Evolutionary conservation across 1,140 invertebrate species (phyloP), one percentile per base, ranked within the genome.

Genomic region (Papilio machaon): DNA sequence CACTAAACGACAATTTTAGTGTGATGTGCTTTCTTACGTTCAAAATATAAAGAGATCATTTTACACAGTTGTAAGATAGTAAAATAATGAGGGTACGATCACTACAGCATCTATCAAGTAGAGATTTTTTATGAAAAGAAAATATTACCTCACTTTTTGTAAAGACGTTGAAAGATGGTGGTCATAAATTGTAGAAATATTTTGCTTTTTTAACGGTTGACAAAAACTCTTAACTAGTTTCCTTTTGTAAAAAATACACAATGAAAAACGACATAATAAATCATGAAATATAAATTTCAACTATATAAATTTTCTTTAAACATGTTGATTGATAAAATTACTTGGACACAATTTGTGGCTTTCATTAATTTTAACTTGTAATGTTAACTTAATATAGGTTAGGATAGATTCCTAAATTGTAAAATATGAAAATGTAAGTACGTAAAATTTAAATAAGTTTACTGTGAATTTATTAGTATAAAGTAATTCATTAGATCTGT

Each of bases 91-190:
- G 58, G 58, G 58, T 64, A 23, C 58, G 58, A 64, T 64, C 58
- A 64, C 58, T 23, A 64, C 19, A 64, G 58, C 58, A 64, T 64
- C 58, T 64, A 64, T 64, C 58, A 64, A 64, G 15, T 54, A 43
- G 49, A 64, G 58, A 64, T 10, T 30, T 64, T 30, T 8, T 64
- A 23, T 23, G 58, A 23, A 64, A 30, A 64, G n/a, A 64, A 64
- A 64, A 64, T 35, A 67, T 67, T 67, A 67, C 64, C 8, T 67
- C 35, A 35, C 30, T 67, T 67, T 67, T 15, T 35, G 30, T 67
- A 13, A 35, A 67, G 64, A 67, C 23, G 64, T 67, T 67, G 23
- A 67, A 67, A 67, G 30, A 35, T 35, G 11, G 30, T 67, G 30
- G 3, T 67, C 64, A 67, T 67, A 13, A 35, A 67, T 67, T 35